Base-by-base conservation (phyloP, 2,888 invertebrate species). In the Tinea pellionella region DNA sequence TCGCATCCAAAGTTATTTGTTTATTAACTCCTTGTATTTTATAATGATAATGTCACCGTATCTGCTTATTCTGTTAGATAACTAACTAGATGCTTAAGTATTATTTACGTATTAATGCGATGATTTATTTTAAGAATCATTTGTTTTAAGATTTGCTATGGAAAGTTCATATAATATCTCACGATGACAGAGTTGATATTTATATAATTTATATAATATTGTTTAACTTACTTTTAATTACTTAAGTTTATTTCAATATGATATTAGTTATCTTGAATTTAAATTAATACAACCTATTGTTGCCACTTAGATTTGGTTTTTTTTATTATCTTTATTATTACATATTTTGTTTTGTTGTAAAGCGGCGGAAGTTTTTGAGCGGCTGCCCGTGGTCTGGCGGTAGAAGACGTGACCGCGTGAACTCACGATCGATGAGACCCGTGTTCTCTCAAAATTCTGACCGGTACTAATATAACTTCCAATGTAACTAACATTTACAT, bases 111-210 rank as follows among this genome's bases (percentile, higher is more conserved):
- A 30, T 57, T 57, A 57, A 57, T 32, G 57, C 19, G 32, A 32
- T 32, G 57, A 57, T 57, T 57, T 57, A 57, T 57, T 57, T 32
- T 57, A 57, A 32, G 57, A 57, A 32, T 9, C 18, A 57, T 57
- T 57, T 57, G 57, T 57, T 57, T 55, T 57, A 57, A 57, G 57
- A 57, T 57, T 57, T 57, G 16, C 29, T 32, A 57, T 57, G 57
- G 57, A 57, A 57, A 57, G 32, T 57, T 57, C 53, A 53, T 24
- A 47, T 47, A 47, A 47, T 47, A 47, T 47, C 47, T 47, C 47
- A 47, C 47, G 15, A 47, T 47, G 47, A 47, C 47, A 15, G 47
- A 47, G 47, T 47, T 47, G 13, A n/a, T 47, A 47, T 47, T 47
- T 47, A 47, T 16, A 47, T 47, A 16, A 47, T 13, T 47, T 47